Evolutionary conservation across 2,113 vertebrate species (phyloP).

Genomic region (Eleginops maclovinus): DNA sequence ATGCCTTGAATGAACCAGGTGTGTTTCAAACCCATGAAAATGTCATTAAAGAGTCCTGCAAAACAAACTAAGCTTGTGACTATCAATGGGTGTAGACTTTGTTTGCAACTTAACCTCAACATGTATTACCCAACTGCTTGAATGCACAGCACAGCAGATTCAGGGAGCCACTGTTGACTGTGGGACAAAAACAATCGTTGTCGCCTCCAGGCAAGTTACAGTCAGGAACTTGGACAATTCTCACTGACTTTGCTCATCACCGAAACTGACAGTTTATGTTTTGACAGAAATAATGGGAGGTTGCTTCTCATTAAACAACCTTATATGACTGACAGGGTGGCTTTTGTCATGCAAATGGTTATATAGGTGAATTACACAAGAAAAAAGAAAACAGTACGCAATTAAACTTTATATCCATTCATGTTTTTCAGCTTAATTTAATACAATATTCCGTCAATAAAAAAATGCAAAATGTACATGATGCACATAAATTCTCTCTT

Average conservation of each 20-base stretch:
- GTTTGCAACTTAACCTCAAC: slow-evolving; percentile 10
- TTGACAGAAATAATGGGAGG: slow-evolving; percentile 20
- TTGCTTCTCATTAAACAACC: slow-evolving; percentile 10
- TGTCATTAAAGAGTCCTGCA: neutral
- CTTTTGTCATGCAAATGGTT: slow-evolving; percentile 4
- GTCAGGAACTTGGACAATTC: slow-evolving; percentile 45
- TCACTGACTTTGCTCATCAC: slow-evolving; percentile 44
- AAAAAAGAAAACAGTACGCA: neutral
- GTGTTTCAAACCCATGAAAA: neutral
- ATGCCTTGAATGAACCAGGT: neutral
- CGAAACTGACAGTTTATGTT: slow-evolving; percentile 76
- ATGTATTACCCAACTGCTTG: slow-evolving; percentile 26
- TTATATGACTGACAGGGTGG: slow-evolving; percentile 19
- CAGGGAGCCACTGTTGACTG: slow-evolving; percentile 32
- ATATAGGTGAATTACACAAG: neutral
- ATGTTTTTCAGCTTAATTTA: neutral
- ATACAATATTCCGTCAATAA: neutral
- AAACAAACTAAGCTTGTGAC: neutral
- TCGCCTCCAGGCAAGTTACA: slow-evolving; percentile 72
- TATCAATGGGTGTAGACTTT: neutral
- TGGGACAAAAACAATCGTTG: slow-evolving; percentile 61
- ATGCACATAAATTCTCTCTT: no score
- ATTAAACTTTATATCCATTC: neutral
- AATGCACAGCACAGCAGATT: slow-evolving; percentile 3
- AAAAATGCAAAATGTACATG: no score